Conservation (phyloP, 2,113 vertebrate species). For the Carlito syrichta region DNA sequence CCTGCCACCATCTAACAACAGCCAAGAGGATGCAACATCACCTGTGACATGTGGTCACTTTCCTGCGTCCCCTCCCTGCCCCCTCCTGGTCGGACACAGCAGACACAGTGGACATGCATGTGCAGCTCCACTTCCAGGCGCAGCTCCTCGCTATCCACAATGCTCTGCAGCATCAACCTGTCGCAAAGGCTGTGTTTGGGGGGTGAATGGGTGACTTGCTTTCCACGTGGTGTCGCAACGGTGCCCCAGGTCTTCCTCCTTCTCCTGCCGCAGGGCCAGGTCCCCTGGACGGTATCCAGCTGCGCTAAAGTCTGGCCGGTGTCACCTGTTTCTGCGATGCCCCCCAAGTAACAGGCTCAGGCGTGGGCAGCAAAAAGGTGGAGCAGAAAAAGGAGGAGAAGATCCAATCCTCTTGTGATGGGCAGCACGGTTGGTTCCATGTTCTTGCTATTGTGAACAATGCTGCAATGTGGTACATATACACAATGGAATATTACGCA, state of each 20-base stretch:
- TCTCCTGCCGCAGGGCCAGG: conserved; percentile 11
- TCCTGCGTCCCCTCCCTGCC: conserved; percentile 1
- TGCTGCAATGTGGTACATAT: too few species aligned
- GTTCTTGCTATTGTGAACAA: too few species aligned
- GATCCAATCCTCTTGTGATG: too few species aligned
- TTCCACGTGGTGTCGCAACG: conserved; percentile 16
- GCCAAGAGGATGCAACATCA: fast-evolving
- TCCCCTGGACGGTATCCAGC: conserved; percentile 22
- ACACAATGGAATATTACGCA: too few species aligned
- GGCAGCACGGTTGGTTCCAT: too few species aligned
- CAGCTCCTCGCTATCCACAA: conserved; percentile 43
- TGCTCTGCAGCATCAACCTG: conserved; percentile 60
- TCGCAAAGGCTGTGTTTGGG: conserved; percentile 42
- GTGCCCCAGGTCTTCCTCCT: not conserved
- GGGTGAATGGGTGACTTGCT: not conserved
- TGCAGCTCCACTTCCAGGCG: conserved; percentile 29
- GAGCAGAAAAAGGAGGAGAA: conserved; percentile 99
- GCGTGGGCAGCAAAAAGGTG: conserved; percentile 91
- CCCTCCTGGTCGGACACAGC: fast-evolving
- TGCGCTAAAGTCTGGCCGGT: conserved; percentile 46
- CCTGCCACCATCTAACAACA: not conserved
- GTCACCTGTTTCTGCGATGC: conserved; percentile 84
- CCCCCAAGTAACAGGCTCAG: conserved; percentile 94
- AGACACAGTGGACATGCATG: not conserved
- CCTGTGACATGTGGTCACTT: not conserved